Percentiles rank a stretch among this genome's conserved stretches.
Evolutionary conservation across 2,113 vertebrate genomes (phyloP).

Genomic region (Cephalopholis sonnerati): DNA sequence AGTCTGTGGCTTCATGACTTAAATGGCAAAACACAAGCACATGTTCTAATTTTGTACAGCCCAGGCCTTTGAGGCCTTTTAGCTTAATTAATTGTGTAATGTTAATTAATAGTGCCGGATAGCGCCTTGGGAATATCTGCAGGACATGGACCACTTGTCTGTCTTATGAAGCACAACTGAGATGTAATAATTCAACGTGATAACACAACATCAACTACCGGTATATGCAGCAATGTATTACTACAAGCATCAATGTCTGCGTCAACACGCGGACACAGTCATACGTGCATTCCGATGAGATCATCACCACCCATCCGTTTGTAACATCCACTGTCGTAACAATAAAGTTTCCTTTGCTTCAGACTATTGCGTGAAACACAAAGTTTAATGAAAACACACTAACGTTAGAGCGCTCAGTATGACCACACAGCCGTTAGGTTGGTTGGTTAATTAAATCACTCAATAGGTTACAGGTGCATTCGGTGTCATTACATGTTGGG

Average conservation of each 20-base stretch:
- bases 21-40: constrained; percentile 6
- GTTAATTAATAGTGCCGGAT: constrained; percentile 64
- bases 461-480: constrained; percentile 55
- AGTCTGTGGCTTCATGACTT: not conserved
- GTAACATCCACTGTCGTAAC: not conserved
- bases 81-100: constrained; percentile 63
- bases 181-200: not conserved
- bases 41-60: constrained; percentile 22
- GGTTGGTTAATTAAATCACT: not conserved
- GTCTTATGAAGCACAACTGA: not conserved
- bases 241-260: not conserved
- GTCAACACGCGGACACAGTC: not conserved
- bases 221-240: not conserved
- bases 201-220: not conserved
- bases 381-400: not conserved
- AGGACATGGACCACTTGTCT: constrained; percentile 2
- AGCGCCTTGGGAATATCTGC: not conserved
- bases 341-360: not conserved
- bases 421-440: not conserved
- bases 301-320: constrained; percentile 2
- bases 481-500: constrained; percentile 28
- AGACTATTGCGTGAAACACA: not conserved
- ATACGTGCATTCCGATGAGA: constrained; percentile 3
- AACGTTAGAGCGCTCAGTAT: not conserved
- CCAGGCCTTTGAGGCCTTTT: constrained; percentile 37